Conservation (phyloP, 1,140 invertebrate species). For the Polypedilum vanderplanki region DNA sequence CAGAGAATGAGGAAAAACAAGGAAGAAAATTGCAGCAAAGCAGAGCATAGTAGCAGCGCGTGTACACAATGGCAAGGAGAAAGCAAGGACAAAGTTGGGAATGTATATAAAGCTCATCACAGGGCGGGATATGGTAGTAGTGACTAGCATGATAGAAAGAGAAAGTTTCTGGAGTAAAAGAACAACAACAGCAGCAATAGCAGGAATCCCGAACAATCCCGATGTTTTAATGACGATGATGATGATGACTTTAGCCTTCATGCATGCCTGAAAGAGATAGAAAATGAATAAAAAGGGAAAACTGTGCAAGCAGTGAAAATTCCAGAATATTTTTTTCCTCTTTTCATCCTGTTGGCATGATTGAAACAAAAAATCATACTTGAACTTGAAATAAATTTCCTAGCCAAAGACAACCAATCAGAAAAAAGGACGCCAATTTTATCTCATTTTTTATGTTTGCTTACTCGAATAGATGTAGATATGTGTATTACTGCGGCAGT, state of each 20-base stretch:
- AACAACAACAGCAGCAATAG: background rate
- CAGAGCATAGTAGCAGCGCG: background rate
- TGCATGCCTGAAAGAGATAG: background rate
- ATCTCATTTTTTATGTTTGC: background rate
- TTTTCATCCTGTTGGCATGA: background rate
- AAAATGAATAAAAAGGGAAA: background rate
- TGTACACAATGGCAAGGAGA: slow-evolving; percentile 7
- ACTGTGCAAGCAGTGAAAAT: background rate
- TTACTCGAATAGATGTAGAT: background rate
- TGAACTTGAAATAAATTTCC: slow-evolving; percentile 22
- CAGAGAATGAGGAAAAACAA: background rate
- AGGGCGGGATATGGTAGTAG: background rate
- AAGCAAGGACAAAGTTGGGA: slow-evolving; percentile 19
- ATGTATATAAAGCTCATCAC: background rate
- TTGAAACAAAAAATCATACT: slow-evolving; percentile 17
- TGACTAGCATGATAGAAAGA: slow-evolving; percentile 21
- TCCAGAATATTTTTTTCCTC: background rate
- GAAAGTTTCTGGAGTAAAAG: slow-evolving; percentile 23
- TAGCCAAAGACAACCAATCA: background rate
- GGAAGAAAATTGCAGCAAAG: too few species aligned
- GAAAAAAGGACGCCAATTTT: background rate
- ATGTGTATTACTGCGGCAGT: background rate
- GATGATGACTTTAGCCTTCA: background rate
- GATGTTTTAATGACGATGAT: background rate
- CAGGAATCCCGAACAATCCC: background rate